phyloP scores from a whole-genome alignment of 2,888 invertebrate genomes.

The Drosophila yooni region DNA sequence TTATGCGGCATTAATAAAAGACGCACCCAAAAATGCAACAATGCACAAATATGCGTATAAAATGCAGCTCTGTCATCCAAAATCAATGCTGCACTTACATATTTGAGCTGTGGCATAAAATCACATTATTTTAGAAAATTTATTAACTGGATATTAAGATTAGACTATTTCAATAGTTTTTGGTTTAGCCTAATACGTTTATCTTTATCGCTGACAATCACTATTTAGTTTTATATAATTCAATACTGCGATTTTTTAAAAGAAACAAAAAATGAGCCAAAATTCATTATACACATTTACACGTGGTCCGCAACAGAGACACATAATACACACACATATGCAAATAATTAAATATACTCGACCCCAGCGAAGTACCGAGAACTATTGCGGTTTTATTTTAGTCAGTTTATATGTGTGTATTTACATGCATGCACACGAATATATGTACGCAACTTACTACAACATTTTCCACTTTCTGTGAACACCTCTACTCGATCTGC shows the following conservation, averaged over 20 bases:
- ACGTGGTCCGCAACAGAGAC: conserved; percentile 4
- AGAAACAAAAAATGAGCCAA: neutral
- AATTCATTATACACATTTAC: conserved; percentile 2
- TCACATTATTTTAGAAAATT: neutral
- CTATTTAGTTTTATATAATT: conserved; percentile 7
- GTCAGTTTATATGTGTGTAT: neutral
- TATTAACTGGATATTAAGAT: neutral
- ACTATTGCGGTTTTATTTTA: conserved; percentile 10
- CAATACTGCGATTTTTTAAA: neutral
- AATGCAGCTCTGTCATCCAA: neutral
- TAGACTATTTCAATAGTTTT: neutral
- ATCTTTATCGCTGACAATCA: neutral
- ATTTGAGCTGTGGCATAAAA: neutral
- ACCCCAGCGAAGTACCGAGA: conserved; percentile 1
- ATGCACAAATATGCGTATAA: neutral
- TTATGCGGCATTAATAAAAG: neutral
- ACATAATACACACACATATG: conserved; percentile 1
- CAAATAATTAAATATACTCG: conserved; percentile 8
- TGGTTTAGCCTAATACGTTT: neutral
- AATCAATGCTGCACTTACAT: neutral
- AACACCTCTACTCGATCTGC: neutral
- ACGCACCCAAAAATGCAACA: conserved; percentile 6
- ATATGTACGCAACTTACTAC: conserved; percentile 29
- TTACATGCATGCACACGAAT: neutral
- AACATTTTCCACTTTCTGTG: conserved; percentile 25